These are phyloP conservation scores for Onychorhynchus coronatus DNA, from an alignment of 2,113 vertebrate species.

Conservation along the genomic window DNA sequence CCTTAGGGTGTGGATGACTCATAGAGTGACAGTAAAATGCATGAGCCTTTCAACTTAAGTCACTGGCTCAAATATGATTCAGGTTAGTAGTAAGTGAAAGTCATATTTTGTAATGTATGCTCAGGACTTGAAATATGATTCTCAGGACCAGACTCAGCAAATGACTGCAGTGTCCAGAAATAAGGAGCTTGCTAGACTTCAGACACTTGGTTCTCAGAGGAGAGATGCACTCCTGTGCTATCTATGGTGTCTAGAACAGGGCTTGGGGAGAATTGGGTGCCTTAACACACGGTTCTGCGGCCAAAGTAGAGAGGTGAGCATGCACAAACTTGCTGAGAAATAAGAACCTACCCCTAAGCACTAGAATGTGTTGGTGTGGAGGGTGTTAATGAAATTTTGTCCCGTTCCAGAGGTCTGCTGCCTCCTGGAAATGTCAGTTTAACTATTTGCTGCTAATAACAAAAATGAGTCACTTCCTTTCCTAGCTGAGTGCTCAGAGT, in stretches of 20 bases:
- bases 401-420: neutral
- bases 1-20: neutral
- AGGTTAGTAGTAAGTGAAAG: neutral
- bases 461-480: neutral
- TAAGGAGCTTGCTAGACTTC: neutral
- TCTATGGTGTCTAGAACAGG: neutral
- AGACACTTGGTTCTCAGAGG: neutral
- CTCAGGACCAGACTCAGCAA: neutral
- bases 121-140: neutral
- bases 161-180: neutral
- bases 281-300: neutral
- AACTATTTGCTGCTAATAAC: neutral
- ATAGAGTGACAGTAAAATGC: neutral
- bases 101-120: neutral
- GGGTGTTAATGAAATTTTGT: neutral
- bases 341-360: neutral
- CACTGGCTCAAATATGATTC: neutral
- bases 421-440: neutral
- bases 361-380: neutral
- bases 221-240: neutral
- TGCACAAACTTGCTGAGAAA: neutral
- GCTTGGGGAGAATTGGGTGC: neutral
- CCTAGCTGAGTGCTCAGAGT: neutral
- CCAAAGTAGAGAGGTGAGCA: fast-evolving
- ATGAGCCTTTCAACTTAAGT: neutral